Percentiles rank a stretch among this genome's conserved stretches.
Conservation (phyloP, 2,888 invertebrate genomes). For the Sphecodes monilicornis region DNA sequence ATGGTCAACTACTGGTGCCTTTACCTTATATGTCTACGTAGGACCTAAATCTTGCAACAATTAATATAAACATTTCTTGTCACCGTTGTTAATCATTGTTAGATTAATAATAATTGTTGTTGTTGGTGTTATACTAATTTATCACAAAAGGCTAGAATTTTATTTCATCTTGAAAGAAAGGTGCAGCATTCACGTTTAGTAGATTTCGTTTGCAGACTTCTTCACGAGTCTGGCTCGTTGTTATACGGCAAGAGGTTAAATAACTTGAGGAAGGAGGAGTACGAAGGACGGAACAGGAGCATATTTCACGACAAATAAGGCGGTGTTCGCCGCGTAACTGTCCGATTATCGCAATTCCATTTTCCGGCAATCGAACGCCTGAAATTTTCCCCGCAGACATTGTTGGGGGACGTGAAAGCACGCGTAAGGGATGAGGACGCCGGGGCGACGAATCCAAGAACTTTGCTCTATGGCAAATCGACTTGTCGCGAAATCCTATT, state of each 20-base stretch:
- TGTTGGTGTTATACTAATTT: background rate
- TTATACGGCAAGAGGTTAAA: too few species aligned
- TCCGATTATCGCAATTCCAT: constrained; percentile 50
- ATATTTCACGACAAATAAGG: constrained; percentile 10
- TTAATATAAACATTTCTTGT: too few species aligned
- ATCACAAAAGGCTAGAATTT: background rate
- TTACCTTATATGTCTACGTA: too few species aligned
- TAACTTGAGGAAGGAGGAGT: background rate
- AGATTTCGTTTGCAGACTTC: background rate
- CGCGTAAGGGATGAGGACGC: constrained; percentile 47
- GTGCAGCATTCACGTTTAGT: background rate
- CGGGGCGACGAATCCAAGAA: constrained; percentile 64
- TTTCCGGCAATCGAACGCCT: constrained; percentile 52
- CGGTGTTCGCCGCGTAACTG: constrained; percentile 19
- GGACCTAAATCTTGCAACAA: too few species aligned
- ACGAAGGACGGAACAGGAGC: background rate
- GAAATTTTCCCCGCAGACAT: constrained; percentile 54
- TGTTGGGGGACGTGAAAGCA: constrained; percentile 51
- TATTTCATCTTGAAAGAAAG: background rate
- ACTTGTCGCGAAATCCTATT: constrained; percentile 74
- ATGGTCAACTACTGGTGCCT: too few species aligned
- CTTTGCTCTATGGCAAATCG: constrained; percentile 72
- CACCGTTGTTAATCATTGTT: background rate
- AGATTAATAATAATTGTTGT: too few species aligned
- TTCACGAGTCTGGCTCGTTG: background rate